A percentile compares a stretch with the other conserved stretches of the same genome.
Evolutionary conservation across 1,140 invertebrate genomes (phyloP).

Genomic region (Brachionus plicatilis): DNA sequence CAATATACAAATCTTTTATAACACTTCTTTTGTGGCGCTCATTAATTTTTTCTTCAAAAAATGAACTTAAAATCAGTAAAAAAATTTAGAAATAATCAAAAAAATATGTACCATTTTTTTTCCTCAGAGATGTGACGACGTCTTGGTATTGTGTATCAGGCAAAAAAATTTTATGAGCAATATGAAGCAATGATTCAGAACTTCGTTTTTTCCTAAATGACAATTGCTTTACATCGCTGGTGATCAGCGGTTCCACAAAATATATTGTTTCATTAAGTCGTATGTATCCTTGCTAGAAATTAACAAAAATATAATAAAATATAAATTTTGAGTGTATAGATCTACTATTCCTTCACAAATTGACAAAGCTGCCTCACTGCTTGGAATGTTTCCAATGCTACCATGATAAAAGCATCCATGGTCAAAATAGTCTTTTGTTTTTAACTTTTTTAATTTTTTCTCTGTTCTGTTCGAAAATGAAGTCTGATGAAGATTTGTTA

Average conservation of each 20-base stretch:
- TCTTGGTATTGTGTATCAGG: background rate
- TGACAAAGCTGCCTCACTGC: background rate
- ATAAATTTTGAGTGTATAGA: background rate
- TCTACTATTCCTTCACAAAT: background rate
- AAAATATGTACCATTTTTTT: background rate
- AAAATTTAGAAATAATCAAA: background rate
- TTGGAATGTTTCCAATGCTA: background rate
- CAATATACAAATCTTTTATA: conserved; percentile 71
- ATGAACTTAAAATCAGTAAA: background rate
- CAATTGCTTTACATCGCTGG: background rate
- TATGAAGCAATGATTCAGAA: background rate
- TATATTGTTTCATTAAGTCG: background rate
- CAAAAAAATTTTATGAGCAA: background rate
- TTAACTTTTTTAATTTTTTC: background rate
- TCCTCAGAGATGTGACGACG: too few species aligned
- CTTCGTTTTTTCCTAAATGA: background rate
- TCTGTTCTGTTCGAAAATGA: background rate
- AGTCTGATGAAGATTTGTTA: background rate
- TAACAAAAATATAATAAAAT: background rate
- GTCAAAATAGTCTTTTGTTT: background rate
- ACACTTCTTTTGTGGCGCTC: conserved; percentile 50
- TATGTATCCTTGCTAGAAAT: background rate
- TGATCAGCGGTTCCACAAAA: background rate
- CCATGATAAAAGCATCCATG: conserved; percentile 3
- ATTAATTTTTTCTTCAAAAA: background rate